Conservation (phyloP, 2,797 vertebrate species). For the Sebastes taczanowskii region DNA sequence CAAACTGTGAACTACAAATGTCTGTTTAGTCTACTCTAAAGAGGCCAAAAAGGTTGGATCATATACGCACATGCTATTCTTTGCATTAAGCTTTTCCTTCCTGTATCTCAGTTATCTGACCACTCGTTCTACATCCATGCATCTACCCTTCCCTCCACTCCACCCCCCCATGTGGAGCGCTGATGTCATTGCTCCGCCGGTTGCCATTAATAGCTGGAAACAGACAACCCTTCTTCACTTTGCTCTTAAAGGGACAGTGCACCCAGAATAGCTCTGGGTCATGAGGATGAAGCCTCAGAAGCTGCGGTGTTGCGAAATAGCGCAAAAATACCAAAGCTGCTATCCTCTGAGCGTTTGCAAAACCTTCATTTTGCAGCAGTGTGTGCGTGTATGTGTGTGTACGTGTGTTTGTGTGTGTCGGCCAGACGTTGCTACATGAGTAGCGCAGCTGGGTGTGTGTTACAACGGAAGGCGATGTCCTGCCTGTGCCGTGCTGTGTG, state of each 20-base stretch:
- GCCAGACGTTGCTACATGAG: constrained; percentile 54
- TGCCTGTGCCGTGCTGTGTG: constrained; percentile 63
- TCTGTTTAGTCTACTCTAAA: constrained; percentile 32
- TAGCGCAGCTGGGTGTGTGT: constrained; percentile 59
- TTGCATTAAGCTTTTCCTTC: constrained; percentile 19
- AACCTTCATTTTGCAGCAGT: constrained; percentile 3
- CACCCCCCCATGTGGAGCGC: constrained; percentile 61
- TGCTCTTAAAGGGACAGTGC: constrained; percentile 78
- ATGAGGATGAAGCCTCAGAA: constrained; percentile 13
- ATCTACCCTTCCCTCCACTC: constrained; percentile 34
- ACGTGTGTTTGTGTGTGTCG: neutral
- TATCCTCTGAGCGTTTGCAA: neutral
- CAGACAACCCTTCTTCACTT: constrained; percentile 75
- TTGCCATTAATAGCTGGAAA: constrained; percentile 82
- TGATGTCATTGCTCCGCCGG: constrained; percentile 82
- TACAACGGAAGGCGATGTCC: constrained; percentile 63
- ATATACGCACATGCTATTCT: neutral
- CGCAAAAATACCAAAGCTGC: neutral
- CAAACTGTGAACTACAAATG: constrained; percentile 42
- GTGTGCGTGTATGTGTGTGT: neutral
- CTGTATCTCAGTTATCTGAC: constrained; percentile 39
- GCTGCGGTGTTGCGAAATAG: constrained; percentile 8
- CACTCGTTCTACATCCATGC: constrained; percentile 30
- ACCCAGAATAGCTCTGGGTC: constrained; percentile 51
- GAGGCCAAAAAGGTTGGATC: constrained; percentile 24